Evolutionary conservation across 53 echinoderm and acorn worm species (phyloP), one percentile per base, ranked within the genome.

Genomic region (Echinometra lucunter): DNA sequence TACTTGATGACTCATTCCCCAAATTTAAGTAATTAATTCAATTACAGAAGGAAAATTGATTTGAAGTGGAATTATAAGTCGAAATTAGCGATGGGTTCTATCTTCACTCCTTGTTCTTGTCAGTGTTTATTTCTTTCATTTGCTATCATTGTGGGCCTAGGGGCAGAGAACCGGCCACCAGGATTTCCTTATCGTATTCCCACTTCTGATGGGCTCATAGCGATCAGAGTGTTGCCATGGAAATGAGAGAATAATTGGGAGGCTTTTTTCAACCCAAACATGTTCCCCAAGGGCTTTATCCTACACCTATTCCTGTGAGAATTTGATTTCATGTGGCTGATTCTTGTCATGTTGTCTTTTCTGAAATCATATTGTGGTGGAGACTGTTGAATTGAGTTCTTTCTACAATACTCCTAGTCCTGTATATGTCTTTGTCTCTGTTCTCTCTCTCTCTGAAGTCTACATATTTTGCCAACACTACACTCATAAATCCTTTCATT

Each of bases 31-130:
- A 49, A 92, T 92, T 92, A 80, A 92, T 92, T 92, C 92, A 78
- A 92, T 92, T 92, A 92, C 55, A 34, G 92, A 45, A 78, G 56
- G 37, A 56, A 53, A 78, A 92, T 74, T 75, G 92, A 92, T 92
- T 78, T 75, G 57, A 55, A 55, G 57, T 55, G 78, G 74, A 92
- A 92, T 92, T 92, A 92, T 92, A 80, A 92, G 75, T 92, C 92
- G 55, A 92, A 92, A 92, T 92, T 75, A 78, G 53, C 37, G 78
- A 28, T 78, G 92, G 56, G 37, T 72, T 72, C 47, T 92, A 30
- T 89, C 89, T 37, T 58, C 37, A 38, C 27, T 58, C 30, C 45
- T 49, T 21, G 58, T 58, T 89, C 30, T 88, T 88, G 27, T 27
- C 28, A 49, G 16, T 92, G 74, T 78, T 92, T 78, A 58, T 74